phyloP scores from a whole-genome alignment of 2,888 invertebrate species.

The Andrena trimmerana region DNA sequence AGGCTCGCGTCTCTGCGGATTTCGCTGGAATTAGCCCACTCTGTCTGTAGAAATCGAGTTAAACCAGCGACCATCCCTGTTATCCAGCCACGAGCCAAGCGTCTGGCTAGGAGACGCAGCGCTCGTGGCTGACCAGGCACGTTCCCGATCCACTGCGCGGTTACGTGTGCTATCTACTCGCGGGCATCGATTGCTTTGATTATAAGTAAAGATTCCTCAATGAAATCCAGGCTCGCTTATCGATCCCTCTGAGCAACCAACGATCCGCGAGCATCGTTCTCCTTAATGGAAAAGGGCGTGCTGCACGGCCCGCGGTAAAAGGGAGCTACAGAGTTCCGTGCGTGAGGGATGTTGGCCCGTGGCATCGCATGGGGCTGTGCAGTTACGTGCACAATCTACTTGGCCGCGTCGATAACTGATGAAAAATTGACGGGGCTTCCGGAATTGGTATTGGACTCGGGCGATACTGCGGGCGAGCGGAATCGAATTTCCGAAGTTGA shows the following conservation, averaged over 20 bases:
- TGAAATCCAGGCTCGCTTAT: conserved; percentile 13
- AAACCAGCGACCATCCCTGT: not conserved
- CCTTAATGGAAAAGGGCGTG: not conserved
- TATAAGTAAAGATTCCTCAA: conserved; percentile 37
- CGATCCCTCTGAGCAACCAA: not conserved
- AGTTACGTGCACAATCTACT: conserved; percentile 18
- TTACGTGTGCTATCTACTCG: conserved; percentile 15
- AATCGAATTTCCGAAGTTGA: too few relatives aligned
- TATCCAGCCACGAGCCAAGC: not conserved
- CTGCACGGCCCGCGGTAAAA: too few relatives aligned
- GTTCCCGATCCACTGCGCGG: conserved; percentile 24
- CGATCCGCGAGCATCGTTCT: not conserved
- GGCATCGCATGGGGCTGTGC: not conserved
- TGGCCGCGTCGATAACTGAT: conserved; percentile 7
- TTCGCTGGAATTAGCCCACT: too few relatives aligned
- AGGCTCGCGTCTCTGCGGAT: not conserved
- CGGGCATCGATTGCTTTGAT: conserved; percentile 22
- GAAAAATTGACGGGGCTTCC: not conserved
- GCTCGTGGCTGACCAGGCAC: conserved; percentile 28
- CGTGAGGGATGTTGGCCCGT: conserved; percentile 13
- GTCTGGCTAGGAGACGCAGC: not conserved
- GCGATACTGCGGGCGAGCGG: not conserved
- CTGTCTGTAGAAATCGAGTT: too few relatives aligned
- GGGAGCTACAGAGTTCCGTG: not conserved
- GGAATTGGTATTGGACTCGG: not conserved